Base-by-base conservation (phyloP, 2,113 vertebrate genomes). In the Erpornis zantholeuca region DNA sequence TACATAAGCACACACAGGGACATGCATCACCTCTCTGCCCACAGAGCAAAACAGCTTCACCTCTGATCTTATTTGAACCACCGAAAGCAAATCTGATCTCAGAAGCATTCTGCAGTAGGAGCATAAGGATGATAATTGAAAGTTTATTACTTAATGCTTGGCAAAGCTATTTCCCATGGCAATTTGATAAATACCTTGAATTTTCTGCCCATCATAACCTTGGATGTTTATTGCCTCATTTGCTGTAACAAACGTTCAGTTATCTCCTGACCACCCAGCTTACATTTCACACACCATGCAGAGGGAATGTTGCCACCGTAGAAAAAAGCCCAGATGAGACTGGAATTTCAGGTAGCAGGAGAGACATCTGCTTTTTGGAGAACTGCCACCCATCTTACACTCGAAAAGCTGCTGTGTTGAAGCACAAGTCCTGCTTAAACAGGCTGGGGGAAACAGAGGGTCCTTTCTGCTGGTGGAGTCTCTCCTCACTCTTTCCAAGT, bases 171-270 rank as follows among this genome's bases (percentile, higher is more conserved):
- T 94, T 95, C 94, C 88, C 90, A 85, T 40, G 81, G 86, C 92
- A 95, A 92, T 96, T 90, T 92, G 89, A 92, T 88, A 93, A 97
- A 97, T 94, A 97, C 73, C 75, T 91, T 92, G 85, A 96, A 86
- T 97, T 96, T 92, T 90, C 82, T 88, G 90, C 86, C 92, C 6
- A 0, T 90, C 92, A 83, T 94, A 95, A 90, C 92, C 88, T 59
- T 76, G 82, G 92, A 96, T 12, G 0, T 94, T 96, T 95, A 96
- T 79, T 95, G 95, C 90, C 82, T 97, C 93, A 79, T 95, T 97
- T 88, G 38, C 72, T 70, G 3, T 87, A 93, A 95, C 85, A 95
- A 96, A 97, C 3, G 23, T 56, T 82, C 88, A 8, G 53, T 86
- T 90, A 78, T 61, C 75, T 70, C 57, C 69, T 1, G 9, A 15